Evolutionary conservation across 2,797 vertebrate species (phyloP).

Genomic region (Semaprochilodus insignis): DNA sequence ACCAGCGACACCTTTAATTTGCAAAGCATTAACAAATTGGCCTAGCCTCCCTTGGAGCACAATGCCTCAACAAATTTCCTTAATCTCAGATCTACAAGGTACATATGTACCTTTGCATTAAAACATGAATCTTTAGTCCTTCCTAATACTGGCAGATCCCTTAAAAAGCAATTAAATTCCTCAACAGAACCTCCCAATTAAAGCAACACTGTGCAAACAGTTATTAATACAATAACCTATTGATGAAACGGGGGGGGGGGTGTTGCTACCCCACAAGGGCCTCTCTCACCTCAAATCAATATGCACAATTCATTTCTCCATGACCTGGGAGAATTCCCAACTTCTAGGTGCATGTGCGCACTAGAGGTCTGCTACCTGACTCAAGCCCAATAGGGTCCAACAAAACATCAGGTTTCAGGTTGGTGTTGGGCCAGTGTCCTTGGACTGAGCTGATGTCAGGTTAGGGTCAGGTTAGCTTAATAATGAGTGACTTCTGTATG

Average conservation of each 20-base stretch:
- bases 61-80: conserved; percentile 68
- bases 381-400: no score
- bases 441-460: no score
- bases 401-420: no score
- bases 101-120: conserved; percentile 69
- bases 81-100: conserved; percentile 61
- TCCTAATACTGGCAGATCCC: conserved; percentile 62
- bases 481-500: no score
- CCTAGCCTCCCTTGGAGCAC: conserved; percentile 60
- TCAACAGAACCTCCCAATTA: conserved; percentile 79
- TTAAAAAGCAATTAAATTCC: conserved; percentile 76
- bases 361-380: no score
- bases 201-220: conserved; percentile 78
- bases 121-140: conserved; percentile 70
- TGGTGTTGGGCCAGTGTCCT: no score
- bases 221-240: conserved; percentile 67
- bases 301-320: conserved; percentile 78
- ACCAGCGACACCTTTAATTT: conserved; percentile 61
- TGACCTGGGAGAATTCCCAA: conserved; percentile 62
- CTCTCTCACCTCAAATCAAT: conserved; percentile 72
- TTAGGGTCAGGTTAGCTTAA: no score
- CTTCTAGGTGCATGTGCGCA: background rate
- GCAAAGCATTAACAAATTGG: conserved; percentile 65
- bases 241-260: conserved; percentile 61
- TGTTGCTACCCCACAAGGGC: conserved; percentile 69